Percentiles rank a stretch among this genome's conserved stretches.
phyloP scores from a whole-genome alignment of 2,888 invertebrate genomes.

The Heliconius aoede region DNA sequence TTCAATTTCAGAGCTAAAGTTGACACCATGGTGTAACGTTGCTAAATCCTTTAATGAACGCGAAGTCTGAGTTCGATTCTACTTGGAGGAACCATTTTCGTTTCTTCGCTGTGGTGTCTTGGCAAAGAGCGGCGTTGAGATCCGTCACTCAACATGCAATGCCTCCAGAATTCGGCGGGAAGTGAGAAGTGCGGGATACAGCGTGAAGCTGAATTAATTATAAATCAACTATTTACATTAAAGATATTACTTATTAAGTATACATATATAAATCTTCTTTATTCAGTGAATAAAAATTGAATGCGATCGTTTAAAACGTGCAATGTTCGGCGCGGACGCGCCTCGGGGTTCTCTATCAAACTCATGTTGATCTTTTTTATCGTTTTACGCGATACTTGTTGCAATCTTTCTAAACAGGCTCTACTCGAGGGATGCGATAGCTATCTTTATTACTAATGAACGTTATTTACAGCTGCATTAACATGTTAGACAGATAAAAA shows the following conservation, averaged over 20 bases:
- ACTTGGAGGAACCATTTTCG: neutral
- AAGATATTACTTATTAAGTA: neutral
- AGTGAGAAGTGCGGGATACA: no score
- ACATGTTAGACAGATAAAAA: conserved; percentile 50
- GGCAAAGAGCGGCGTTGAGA: no score
- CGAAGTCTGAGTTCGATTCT: neutral
- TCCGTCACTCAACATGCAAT: no score
- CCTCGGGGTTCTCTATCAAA: conserved; percentile 25
- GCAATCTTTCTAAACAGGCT: conserved; percentile 45
- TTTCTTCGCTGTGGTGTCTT: no score
- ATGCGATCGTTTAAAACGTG: conserved; percentile 18
- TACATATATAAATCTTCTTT: neutral
- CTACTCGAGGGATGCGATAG: conserved; percentile 48
- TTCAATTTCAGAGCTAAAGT: neutral
- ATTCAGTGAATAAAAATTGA: conserved; percentile 14
- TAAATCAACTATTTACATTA: neutral
- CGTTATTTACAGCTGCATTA: conserved; percentile 60
- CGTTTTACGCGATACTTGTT: conserved; percentile 38
- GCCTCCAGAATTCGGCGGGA: no score
- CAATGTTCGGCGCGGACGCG: neutral
- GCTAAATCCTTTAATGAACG: no score
- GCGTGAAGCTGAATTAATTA: no score
- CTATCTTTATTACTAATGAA: conserved; percentile 61
- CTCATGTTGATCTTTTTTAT: conserved; percentile 35
- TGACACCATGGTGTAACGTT: neutral